Base-by-base conservation (phyloP, 2,797 vertebrate species). In the Periparus ater region DNA sequence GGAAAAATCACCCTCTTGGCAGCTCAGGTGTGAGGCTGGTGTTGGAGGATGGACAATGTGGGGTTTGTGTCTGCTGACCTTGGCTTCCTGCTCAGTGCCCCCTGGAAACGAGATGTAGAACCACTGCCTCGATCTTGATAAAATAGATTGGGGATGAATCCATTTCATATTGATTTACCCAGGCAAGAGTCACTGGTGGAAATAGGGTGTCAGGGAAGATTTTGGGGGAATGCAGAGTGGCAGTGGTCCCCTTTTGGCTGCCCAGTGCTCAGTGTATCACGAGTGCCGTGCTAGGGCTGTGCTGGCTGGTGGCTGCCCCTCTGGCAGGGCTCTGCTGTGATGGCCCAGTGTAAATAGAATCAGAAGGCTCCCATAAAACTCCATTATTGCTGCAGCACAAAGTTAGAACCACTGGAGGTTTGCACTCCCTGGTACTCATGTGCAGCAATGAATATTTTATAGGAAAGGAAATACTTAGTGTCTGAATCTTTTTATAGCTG, bases 401-500 rank as follows among this genome's bases (percentile, higher is more conserved):
- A 99, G 98, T 99, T 98, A 98, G 98, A 98, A 98, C 98, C 98
- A 97, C 98, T 98, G 98, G 98, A 99, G 98, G 98, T 99, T 99
- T 98, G 97, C 98, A 98, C 98, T 98, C 98, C 98, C 98, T 98
- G 98, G 98, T 98, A 98, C 98, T 98, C 97, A 97, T 98, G 98
- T 96, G 94, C 97, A 94, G 98, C 98, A 94, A 99, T 99, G 99
- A 99, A 99, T 99, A 99, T 99, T 99, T 99, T 99, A 99, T 99
- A 98, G 98, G 97, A 98, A 98, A 99, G 98, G 98, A 98, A 99
- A 99, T 98, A 98, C 98, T 99, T 97, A 95, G 97, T 75, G 98
- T 98, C 98, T 98, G 98, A 98, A 97, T 98, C 99, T 99, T 99
- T 99, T 99, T 99, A 99, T 99, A 99, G 98, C 97, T 95, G 98